A percentile compares a stretch with the other conserved stretches of the same genome.
phyloP scores from a whole-genome alignment of 2,888 invertebrate species.

The Dynastes hyllus region DNA sequence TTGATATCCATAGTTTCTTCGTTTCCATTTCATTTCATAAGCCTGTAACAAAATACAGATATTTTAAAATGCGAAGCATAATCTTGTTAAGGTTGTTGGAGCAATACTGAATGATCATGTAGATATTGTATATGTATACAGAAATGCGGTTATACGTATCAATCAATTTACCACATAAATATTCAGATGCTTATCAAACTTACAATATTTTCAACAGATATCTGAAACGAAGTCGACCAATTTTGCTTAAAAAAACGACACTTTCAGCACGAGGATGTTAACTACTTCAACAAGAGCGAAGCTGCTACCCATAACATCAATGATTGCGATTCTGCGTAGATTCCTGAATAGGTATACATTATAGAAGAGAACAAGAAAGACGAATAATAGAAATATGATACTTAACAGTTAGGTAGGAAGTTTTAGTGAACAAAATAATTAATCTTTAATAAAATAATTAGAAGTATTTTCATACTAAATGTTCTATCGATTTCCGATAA shows the following conservation, averaged over 20 bases:
- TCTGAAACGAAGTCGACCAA: not conserved
- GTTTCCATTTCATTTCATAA: conserved; percentile 52
- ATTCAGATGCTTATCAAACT: not conserved
- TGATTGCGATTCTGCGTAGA: conserved; percentile 50
- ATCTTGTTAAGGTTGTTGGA: too few relatives aligned
- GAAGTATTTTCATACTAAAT: not conserved
- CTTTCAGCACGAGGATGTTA: not conserved
- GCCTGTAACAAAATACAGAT: conserved; percentile 26
- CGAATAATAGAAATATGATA: too few relatives aligned
- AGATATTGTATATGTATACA: too few relatives aligned
- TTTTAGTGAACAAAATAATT: conserved; percentile 15
- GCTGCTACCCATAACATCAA: conserved; percentile 33
- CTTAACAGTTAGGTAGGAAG: not conserved
- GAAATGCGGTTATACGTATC: too few relatives aligned
- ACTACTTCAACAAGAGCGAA: not conserved
- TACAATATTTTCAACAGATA: not conserved
- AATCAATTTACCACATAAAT: too few relatives aligned
- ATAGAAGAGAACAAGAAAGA: too few relatives aligned
- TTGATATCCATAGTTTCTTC: conserved; percentile 33
- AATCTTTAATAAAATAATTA: conserved; percentile 1
- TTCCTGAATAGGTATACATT: not conserved
- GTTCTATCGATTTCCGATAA: too few relatives aligned
- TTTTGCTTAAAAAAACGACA: not conserved
- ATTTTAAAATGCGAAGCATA: too few relatives aligned
- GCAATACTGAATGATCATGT: too few relatives aligned